Percentiles rank a stretch among this genome's conserved stretches.
phyloP scores from a whole-genome alignment of 2,888 invertebrate genomes.

The Cabera pusaria region DNA sequence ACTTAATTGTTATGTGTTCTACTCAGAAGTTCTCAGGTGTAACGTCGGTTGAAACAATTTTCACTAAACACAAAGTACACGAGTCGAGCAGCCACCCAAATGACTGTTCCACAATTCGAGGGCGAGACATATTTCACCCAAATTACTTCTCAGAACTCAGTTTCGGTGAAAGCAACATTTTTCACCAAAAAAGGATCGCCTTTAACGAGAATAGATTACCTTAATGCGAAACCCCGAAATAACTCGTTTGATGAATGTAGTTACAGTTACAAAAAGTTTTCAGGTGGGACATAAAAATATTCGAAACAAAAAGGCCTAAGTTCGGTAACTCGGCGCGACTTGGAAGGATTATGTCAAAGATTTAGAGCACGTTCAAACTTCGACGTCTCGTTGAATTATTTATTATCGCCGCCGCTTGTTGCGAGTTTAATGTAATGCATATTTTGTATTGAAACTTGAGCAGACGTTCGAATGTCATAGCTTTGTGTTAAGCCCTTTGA shows the following conservation, averaged over 20 bases:
- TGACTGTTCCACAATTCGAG: constrained; percentile 1
- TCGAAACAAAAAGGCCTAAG: constrained; percentile 29
- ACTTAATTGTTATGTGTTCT: no score
- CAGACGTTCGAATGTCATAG: constrained; percentile 3
- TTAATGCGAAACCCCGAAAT: constrained; percentile 20
- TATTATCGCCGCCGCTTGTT: constrained; percentile 26
- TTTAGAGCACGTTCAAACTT: constrained; percentile 25
- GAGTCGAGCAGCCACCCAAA: no score
- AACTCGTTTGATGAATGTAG: constrained; percentile 26
- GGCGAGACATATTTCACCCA: constrained; percentile 8
- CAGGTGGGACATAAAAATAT: constrained; percentile 24
- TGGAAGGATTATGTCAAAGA: constrained; percentile 30
- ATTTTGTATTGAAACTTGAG: constrained; percentile 15
- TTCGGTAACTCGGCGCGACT: constrained; percentile 25
- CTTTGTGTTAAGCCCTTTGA: not conserved
- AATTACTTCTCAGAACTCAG: constrained; percentile 9
- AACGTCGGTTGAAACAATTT: no score
- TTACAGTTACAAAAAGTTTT: constrained; percentile 20
- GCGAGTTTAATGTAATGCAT: constrained; percentile 19
- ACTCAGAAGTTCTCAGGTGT: no score
- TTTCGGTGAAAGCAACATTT: constrained; percentile 12
- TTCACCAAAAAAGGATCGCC: constrained; percentile 13
- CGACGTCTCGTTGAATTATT: constrained; percentile 32
- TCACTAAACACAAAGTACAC: no score
- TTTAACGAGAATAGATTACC: constrained; percentile 19